Base-by-base conservation (phyloP, 1,140 invertebrate genomes). In the Aphis craccivora region DNA sequence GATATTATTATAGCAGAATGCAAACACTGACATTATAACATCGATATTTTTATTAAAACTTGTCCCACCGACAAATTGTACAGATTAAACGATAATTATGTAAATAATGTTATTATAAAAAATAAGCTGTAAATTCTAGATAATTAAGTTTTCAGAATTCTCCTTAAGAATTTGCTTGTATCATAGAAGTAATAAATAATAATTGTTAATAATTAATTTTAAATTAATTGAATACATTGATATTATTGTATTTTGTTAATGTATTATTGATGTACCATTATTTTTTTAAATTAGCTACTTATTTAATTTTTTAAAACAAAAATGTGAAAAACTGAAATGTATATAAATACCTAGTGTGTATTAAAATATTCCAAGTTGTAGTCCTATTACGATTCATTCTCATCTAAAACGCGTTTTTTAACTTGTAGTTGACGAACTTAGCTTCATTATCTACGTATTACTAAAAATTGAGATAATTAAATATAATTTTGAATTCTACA, bases 1-100 rank as follows among this genome's bases (percentile, higher is more conserved):
- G 91, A 23, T 93, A 93, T 84, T 86, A 84, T 55, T 93, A 86
- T 51, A 93, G n/a, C 35, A 53, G 37, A 83, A 40, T 91, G n/a
- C 90, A 76, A 30, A 18, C 67, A 3, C 23, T 51, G 67, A 91
- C 90, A 37, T 48, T 91, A n/a, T 90, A 90, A 76, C 40, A 18
- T 22, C 22, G 43, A 51, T 5, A 51, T 18, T 53, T 40, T 6
- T 25, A 20, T 37, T 40, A 7, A 92, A 84, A 22, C 7, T 76
- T 48, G 22, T 81, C 35, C 23, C 45, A 55, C 35, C 76, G 35
- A 51, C 51, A 25, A 91, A 45, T 25, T 51, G 67, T 83, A 83
- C 30, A 83, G 51, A 92, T 9, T 51, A 37, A 48, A 76, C 25
- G 35, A 76, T 25, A 60, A 30, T 11, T 67, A 14, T 91, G 60